Evolutionary conservation across 2,797 vertebrate genomes (phyloP).

Genomic region (Myotis findleyi): DNA sequence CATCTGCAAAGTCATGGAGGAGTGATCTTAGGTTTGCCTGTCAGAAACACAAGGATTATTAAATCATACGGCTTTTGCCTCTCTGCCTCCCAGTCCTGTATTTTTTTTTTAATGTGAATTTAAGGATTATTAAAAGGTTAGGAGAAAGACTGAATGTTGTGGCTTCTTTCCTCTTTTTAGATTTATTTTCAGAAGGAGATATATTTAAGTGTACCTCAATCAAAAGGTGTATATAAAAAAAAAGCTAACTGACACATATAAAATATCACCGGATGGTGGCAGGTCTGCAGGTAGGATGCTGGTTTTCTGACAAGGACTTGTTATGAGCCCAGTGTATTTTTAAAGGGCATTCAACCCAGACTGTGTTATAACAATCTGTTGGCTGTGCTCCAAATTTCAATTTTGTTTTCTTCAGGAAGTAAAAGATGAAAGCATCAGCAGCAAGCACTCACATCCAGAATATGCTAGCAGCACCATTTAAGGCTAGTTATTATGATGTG

Average conservation of each 20-base stretch:
- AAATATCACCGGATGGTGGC: neutral
- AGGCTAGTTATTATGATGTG: constrained; percentile 54
- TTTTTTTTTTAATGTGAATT: neutral
- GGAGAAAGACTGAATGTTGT: neutral
- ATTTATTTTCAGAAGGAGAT: neutral
- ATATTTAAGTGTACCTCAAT: neutral
- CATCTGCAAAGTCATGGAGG: neutral
- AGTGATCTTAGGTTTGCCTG: neutral
- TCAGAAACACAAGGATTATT: neutral
- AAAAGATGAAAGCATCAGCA: constrained; percentile 38
- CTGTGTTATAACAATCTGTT: constrained; percentile 44
- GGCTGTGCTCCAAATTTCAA: constrained; percentile 54
- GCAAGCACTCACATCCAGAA: constrained; percentile 21
- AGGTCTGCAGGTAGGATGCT: neutral
- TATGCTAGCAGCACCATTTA: constrained; percentile 56
- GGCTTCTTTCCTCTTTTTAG: neutral
- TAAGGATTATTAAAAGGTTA: constrained; percentile 15
- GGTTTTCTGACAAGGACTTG: neutral
- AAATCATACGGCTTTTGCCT: neutral
- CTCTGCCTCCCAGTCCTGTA: neutral
- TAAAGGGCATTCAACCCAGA: neutral
- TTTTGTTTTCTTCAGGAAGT: constrained; percentile 64
- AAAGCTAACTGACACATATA: neutral
- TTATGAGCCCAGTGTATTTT: neutral
- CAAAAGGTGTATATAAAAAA: neutral